Base-by-base conservation (phyloP, 1,140 invertebrate species). In the Drosophila pandora region DNA sequence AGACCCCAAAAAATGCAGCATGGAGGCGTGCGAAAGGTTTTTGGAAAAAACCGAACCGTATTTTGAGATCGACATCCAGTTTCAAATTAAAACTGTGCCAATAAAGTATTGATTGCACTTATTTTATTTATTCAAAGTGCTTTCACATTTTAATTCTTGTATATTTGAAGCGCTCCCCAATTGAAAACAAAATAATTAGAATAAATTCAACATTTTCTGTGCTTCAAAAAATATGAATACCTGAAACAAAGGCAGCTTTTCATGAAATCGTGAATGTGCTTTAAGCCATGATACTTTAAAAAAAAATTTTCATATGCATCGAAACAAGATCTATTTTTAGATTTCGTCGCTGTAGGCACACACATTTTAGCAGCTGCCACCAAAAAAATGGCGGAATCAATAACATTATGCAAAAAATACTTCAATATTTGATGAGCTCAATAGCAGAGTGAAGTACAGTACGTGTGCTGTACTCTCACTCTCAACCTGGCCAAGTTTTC, bases 391-490 rank as follows among this genome's bases (percentile, higher is more conserved):
- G n/a, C 49, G 22, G 37, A 59, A 75, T 65, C 61, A 62, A 79
- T 73, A 52, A 56, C 12, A 65, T 37, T 63, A 49, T 37, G 50
- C 43, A 32, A 73, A 74, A 78, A 78, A 82, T 17, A 6, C 43
- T 87, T 85, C 75, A 77, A 75, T 87, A 75, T 85, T 85, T 78
- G 74, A 85, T 78, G 77, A 68, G 81, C 62, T 59, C 70, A 30
- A 34, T 37, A 37, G 8, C 17, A 34, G 0, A 9, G 45, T 21
- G 23, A 43, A 58, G 72, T 78, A 76, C 77, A 58, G 72, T 78
- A 76, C 77, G 64, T 67, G 69, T 52, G 28, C 9, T 25, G 25
- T 41, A n/a, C 50, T 28, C 68, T 50, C 49, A n/a, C 50, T 28
- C 68, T 50, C 23, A 37, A 53, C 34, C 67, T 60, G 68, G 37